Percentiles rank a stretch among this genome's conserved stretches.
Evolutionary conservation across 2,113 vertebrate genomes (phyloP).

Genomic region (Mystacornis crossleyi): DNA sequence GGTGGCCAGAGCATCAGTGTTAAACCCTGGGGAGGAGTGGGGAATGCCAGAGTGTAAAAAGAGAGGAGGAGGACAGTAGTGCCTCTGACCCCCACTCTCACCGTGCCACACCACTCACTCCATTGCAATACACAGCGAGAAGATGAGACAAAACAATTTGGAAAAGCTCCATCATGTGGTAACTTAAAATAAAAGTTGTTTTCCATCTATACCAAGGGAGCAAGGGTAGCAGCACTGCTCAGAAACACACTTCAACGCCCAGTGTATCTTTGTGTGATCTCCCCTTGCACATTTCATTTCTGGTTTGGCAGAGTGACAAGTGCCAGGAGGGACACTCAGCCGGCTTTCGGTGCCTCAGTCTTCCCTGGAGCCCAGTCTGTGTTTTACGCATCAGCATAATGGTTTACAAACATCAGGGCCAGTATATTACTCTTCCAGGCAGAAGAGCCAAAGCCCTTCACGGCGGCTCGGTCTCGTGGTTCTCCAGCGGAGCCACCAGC

Average conservation of each 20-base stretch:
- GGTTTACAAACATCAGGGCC: fast-evolving
- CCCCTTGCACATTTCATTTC: neutral
- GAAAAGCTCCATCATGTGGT: neutral
- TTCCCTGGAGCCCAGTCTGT: neutral
- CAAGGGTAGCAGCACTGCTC: neutral
- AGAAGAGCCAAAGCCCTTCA: neutral
- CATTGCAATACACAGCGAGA: too few species aligned
- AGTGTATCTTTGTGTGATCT: fast-evolving
- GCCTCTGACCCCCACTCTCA: neutral
- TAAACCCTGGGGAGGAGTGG: fast-evolving
- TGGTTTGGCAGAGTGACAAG: neutral
- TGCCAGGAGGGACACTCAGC: neutral
- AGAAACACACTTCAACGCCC: neutral
- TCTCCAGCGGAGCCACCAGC: neutral
- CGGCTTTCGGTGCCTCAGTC: fast-evolving
- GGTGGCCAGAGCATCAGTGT: neutral
- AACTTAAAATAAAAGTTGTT: neutral
- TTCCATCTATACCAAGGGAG: neutral
- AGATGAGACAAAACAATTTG: neutral
- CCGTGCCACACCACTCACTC: neutral
- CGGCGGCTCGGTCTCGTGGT: fast-evolving
- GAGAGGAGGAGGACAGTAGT: neutral
- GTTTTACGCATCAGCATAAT: too few species aligned
- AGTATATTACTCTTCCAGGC: too few species aligned
- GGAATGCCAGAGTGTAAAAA: neutral